Conservation (phyloP, 2,888 invertebrate genomes). For the Pristionchus maxplancki region DNA sequence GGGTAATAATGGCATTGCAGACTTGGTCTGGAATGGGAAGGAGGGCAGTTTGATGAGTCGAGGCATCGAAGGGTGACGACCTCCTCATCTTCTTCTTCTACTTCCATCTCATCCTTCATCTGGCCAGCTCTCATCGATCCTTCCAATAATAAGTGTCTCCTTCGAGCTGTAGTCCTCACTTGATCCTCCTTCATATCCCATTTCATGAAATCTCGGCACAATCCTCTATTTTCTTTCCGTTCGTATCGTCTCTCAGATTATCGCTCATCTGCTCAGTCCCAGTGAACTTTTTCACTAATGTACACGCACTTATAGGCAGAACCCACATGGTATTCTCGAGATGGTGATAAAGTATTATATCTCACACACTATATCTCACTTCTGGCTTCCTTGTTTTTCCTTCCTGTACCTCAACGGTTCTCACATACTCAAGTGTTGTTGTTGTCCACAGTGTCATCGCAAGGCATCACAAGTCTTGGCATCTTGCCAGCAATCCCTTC, state of each 20-base stretch:
- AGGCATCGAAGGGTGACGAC: conserved; percentile 57
- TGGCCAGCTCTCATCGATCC: conserved; percentile 68
- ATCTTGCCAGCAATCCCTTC: neutral
- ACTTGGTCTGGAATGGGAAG: conserved; percentile 64
- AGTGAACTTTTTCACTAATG: neutral
- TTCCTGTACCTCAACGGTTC: neutral
- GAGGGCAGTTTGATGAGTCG: conserved; percentile 59
- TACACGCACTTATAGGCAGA: neutral
- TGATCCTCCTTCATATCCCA: conserved; percentile 50
- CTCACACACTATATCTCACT: neutral
- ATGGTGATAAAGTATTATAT: conserved; percentile 38
- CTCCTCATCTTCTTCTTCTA: neutral
- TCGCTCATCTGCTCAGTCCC: conserved; percentile 8
- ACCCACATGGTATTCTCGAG: neutral
- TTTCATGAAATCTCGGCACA: neutral
- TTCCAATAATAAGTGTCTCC: conserved; percentile 58
- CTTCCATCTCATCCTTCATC: conserved; percentile 59
- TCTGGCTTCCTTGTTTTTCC: neutral
- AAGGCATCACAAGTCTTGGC: neutral
- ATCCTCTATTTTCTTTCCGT: neutral
- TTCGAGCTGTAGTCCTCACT: conserved; percentile 67
- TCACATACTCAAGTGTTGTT: conserved; percentile 15
- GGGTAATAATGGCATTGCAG: conserved; percentile 55
- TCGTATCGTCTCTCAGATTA: conserved; percentile 22
- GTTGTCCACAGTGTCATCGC: neutral